phyloP scores from a whole-genome alignment of 2,113 vertebrate species.

The Scophthalmus maximus region DNA sequence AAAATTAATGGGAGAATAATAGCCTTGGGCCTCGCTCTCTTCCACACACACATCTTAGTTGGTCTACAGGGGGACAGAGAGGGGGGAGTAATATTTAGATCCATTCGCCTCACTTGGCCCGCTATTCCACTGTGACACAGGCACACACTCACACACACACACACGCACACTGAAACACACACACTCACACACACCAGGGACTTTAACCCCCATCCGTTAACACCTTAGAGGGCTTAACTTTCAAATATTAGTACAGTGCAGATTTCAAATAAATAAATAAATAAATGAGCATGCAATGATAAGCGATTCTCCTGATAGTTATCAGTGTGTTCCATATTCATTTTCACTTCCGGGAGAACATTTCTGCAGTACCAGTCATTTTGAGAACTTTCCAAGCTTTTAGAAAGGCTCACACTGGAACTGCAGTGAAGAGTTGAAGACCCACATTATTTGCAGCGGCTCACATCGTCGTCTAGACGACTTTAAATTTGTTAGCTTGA shows the following conservation, averaged over 20 bases:
- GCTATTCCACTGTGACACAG: conserved; percentile 65
- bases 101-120: conserved; percentile 57
- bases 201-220: conserved; percentile 20
- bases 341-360: conserved; percentile 77
- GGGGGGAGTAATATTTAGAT: conserved; percentile 58
- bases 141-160: conserved; percentile 30
- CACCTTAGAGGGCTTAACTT: conserved; percentile 77
- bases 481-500: neutral
- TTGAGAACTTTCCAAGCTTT: conserved; percentile 64
- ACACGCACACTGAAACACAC: conserved; percentile 13
- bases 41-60: conserved; percentile 69
- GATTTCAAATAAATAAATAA: conserved; percentile 81
- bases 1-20: conserved; percentile 88
- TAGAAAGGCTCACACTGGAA: conserved; percentile 10
- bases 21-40: conserved; percentile 78
- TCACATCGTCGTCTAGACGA: neutral
- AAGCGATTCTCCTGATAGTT: conserved; percentile 70
- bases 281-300: conserved; percentile 69
- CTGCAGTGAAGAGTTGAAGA: conserved; percentile 10
- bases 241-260: conserved; percentile 82
- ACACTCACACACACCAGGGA: conserved; percentile 52
- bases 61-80: conserved; percentile 65
- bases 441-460: neutral
- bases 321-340: conserved; percentile 69
- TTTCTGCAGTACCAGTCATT: conserved; percentile 72